These are phyloP conservation scores for Peromyscus californicus DNA, from an alignment of 2,113 vertebrate species.

Conservation along the genomic window DNA sequence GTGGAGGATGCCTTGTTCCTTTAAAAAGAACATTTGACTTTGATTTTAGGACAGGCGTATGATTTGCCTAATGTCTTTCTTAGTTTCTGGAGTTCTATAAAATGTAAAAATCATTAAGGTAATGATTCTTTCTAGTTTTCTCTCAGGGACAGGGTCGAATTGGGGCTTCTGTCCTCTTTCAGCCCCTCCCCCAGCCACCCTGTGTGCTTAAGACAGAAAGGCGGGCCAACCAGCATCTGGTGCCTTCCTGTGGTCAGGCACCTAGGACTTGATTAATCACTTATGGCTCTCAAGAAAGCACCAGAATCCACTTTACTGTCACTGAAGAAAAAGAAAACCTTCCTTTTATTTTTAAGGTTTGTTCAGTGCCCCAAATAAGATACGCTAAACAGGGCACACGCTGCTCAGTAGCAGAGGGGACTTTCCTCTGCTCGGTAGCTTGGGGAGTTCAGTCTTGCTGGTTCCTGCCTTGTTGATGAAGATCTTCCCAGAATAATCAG, in stretches of 20 bases:
- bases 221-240: background rate
- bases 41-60: constrained; percentile 7
- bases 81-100: constrained; percentile 56
- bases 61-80: constrained; percentile 31
- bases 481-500: constrained; percentile 40
- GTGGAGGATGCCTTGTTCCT: no score
- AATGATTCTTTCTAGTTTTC: constrained; percentile 50
- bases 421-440: background rate
- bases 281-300: background rate
- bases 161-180: background rate
- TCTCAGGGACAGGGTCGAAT: background rate
- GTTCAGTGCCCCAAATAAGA: constrained; percentile 59
- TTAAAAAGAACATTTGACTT: background rate
- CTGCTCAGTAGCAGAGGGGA: constrained; percentile 19
- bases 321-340: background rate
- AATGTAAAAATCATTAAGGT: constrained; percentile 47
- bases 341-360: constrained; percentile 53
- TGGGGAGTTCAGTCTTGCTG: constrained; percentile 22
- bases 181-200: background rate
- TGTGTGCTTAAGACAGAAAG: background rate
- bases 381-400: constrained; percentile 31
- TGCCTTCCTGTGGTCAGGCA: background rate
- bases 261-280: constrained; percentile 63
- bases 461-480: background rate
- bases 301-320: constrained; percentile 46